Evolutionary conservation across 2,113 vertebrate species (phyloP).

Genomic region (Eolophus roseicapilla): DNA sequence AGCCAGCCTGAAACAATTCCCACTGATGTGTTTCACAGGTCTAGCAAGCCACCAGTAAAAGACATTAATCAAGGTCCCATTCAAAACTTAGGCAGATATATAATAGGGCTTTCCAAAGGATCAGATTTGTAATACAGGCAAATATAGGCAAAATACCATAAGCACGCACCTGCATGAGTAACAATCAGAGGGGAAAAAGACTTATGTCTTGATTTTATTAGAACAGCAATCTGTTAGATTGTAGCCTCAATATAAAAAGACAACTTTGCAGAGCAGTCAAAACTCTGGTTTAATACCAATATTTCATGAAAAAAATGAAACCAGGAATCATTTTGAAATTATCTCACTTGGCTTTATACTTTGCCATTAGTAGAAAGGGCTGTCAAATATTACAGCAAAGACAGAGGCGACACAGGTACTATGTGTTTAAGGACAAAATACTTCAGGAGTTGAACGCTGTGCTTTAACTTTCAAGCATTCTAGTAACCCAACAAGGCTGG

Average conservation of each 20-base stretch:
- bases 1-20: background rate
- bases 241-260: background rate
- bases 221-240: fast-evolving
- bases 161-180: background rate
- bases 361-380: background rate
- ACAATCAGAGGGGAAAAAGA: background rate
- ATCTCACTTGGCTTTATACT: background rate
- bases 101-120: background rate
- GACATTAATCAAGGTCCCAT: background rate
- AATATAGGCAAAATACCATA: background rate
- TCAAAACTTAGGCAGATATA: background rate
- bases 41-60: background rate
- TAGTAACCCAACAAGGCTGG: background rate
- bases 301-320: background rate
- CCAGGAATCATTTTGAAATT: background rate
- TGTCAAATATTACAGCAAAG: background rate
- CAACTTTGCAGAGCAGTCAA: background rate
- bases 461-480: background rate
- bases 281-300: background rate
- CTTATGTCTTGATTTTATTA: background rate
- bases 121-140: background rate
- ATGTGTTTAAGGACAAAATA: background rate
- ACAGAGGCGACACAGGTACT: background rate
- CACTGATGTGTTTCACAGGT: background rate
- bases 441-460: background rate